A percentile compares a stretch with the other conserved stretches of the same genome.
These are phyloP conservation scores for Parthenolecanium corni DNA, from an alignment of 2,888 invertebrate species.

Conservation along the genomic window DNA sequence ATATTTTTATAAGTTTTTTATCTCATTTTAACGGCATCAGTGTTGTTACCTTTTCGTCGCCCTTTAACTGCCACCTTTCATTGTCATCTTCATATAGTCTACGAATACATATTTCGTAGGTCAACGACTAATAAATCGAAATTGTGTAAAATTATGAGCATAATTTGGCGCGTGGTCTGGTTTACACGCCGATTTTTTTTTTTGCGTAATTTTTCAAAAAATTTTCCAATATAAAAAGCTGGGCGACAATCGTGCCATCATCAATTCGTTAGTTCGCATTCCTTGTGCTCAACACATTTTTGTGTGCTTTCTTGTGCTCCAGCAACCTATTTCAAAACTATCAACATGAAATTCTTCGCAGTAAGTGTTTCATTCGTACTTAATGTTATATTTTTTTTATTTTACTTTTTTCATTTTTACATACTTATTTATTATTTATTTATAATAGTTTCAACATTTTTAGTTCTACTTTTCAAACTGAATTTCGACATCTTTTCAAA, in stretches of 20 bases:
- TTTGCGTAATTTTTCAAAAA: constrained; percentile 15
- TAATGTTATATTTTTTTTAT: background rate
- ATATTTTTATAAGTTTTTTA: no score
- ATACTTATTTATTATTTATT: no score
- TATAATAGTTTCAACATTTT: no score
- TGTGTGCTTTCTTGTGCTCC: constrained; percentile 1
- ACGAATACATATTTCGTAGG: no score
- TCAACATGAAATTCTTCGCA: constrained; percentile 26
- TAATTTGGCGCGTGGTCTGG: background rate
- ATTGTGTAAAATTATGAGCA: constrained; percentile 24
- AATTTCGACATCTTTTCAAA: no score
- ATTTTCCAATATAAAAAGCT: constrained; percentile 15
- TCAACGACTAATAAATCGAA: background rate
- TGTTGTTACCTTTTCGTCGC: no score
- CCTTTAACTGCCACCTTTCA: no score
- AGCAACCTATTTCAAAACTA: background rate
- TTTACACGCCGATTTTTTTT: background rate
- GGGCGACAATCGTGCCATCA: background rate
- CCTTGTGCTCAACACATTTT: background rate
- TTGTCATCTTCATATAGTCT: no score
- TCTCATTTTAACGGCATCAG: no score
- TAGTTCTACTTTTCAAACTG: no score
- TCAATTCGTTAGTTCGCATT: constrained; percentile 7
- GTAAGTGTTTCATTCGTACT: constrained; percentile 4
- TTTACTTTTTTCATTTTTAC: no score